Evolutionary conservation across 1,140 invertebrate genomes (phyloP).

Genomic region (Homarus americanus): DNA sequence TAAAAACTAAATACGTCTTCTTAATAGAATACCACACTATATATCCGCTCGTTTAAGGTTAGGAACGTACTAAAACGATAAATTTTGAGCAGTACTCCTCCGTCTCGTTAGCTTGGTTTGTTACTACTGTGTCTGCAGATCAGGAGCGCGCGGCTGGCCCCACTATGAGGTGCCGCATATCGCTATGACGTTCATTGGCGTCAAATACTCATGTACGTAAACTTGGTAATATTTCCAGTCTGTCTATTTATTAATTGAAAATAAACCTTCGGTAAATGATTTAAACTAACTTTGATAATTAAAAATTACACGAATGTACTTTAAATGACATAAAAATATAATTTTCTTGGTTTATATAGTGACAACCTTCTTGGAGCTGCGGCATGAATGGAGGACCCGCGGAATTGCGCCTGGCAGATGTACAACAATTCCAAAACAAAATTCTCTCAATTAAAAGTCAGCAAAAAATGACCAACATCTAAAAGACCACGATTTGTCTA

Average conservation of each 20-base stretch:
- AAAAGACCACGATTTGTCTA: too few relatives aligned
- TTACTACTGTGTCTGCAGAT: slow-evolving; percentile 7
- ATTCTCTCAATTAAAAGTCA: too few relatives aligned
- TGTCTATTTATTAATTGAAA: not conserved
- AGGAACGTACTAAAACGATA: not conserved
- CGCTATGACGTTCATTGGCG: too few relatives aligned
- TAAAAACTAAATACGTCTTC: not conserved
- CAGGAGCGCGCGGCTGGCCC: not conserved
- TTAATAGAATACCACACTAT: not conserved
- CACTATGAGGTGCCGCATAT: too few relatives aligned
- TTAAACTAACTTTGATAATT: too few relatives aligned
- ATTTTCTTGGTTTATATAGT: not conserved
- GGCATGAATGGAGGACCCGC: slow-evolving; percentile 59
- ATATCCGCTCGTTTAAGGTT: not conserved
- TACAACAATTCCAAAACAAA: slow-evolving; percentile 28
- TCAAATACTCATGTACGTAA: too few relatives aligned
- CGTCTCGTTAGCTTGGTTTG: not conserved
- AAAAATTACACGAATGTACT: too few relatives aligned
- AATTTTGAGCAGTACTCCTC: slow-evolving; percentile 8
- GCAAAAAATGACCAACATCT: too few relatives aligned
- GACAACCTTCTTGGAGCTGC: slow-evolving; percentile 46
- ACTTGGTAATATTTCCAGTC: not conserved
- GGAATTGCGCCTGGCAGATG: not conserved
- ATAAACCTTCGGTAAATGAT: too few relatives aligned
- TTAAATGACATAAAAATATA: too few relatives aligned